Percentiles rank a stretch among this genome's conserved stretches.
Conservation (phyloP, 2,888 invertebrate species). For the Eudasyphora cyanicolor region DNA sequence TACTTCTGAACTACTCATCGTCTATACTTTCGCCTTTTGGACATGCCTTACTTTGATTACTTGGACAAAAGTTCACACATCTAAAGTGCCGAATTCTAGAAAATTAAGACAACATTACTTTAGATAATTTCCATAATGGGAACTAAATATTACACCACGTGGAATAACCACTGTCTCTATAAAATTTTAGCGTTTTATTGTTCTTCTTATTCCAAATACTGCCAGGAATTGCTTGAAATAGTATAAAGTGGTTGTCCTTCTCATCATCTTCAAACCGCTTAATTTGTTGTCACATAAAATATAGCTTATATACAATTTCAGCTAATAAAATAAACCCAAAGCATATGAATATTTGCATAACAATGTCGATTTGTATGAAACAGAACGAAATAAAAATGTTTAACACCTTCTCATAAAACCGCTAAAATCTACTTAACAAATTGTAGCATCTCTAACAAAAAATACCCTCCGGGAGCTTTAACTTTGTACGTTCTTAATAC, state of each 20-base stretch:
- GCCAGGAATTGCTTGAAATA: too few relatives aligned
- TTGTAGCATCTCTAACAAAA: constrained; percentile 1
- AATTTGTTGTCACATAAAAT: not conserved
- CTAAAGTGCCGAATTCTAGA: too few relatives aligned
- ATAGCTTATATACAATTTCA: not conserved
- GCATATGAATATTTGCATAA: constrained; percentile 20
- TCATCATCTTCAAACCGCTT: not conserved
- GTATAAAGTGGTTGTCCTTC: not conserved
- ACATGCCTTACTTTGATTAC: too few relatives aligned
- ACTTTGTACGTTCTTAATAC: not conserved
- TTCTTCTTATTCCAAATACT: too few relatives aligned
- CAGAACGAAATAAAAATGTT: constrained; percentile 8
- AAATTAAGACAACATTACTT: too few relatives aligned
- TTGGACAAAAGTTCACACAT: too few relatives aligned
- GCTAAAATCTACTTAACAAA: constrained; percentile 25
- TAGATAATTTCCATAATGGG: too few relatives aligned
- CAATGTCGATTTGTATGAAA: constrained; percentile 2
- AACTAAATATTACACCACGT: too few relatives aligned
- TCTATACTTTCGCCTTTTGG: too few relatives aligned
- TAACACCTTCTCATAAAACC: not conserved
- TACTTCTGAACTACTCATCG: too few relatives aligned
- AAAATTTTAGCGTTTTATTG: too few relatives aligned
- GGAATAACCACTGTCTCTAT: too few relatives aligned
- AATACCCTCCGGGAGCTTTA: constrained; percentile 2
- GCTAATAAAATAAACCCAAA: not conserved